phyloP scores from a whole-genome alignment of 2,888 invertebrate species.

The Rhamnusium bicolor region DNA sequence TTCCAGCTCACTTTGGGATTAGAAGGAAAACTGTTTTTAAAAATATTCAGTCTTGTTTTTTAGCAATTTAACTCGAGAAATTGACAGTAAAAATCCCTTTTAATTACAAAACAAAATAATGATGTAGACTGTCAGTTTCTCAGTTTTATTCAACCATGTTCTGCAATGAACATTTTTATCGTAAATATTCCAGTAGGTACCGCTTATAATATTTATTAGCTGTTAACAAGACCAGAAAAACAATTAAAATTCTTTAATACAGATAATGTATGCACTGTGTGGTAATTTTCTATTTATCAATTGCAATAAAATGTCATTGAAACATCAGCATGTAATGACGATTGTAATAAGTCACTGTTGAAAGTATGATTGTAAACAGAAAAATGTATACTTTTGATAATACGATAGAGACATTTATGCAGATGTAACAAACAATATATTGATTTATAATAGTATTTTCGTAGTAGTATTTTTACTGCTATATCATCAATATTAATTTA shows the following conservation, averaged over 20 bases:
- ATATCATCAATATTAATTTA: too few species aligned
- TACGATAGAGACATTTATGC: not conserved
- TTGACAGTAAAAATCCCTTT: too few species aligned
- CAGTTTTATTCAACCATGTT: too few species aligned
- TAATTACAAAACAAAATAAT: too few species aligned
- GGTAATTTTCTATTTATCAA: not conserved
- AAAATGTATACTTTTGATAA: slow-evolving; percentile 4
- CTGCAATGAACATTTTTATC: not conserved
- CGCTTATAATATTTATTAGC: not conserved
- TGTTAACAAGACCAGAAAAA: not conserved
- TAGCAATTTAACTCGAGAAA: too few species aligned
- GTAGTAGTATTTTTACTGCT: not conserved
- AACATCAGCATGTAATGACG: slow-evolving; percentile 6
- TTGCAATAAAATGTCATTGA: not conserved
- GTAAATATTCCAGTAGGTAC: not conserved
- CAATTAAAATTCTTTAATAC: slow-evolving; percentile 3
- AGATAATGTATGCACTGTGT: not conserved
- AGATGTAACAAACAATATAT: too few species aligned
- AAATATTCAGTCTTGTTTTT: too few species aligned
- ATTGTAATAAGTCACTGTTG: not conserved
- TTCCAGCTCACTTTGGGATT: too few species aligned
- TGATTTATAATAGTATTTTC: not conserved
- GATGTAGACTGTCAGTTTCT: too few species aligned
- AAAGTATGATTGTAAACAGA: not conserved
- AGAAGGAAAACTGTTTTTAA: too few species aligned